Conservation (phyloP, 2,888 invertebrate genomes). For the Allophyes oxyacanthae region DNA sequence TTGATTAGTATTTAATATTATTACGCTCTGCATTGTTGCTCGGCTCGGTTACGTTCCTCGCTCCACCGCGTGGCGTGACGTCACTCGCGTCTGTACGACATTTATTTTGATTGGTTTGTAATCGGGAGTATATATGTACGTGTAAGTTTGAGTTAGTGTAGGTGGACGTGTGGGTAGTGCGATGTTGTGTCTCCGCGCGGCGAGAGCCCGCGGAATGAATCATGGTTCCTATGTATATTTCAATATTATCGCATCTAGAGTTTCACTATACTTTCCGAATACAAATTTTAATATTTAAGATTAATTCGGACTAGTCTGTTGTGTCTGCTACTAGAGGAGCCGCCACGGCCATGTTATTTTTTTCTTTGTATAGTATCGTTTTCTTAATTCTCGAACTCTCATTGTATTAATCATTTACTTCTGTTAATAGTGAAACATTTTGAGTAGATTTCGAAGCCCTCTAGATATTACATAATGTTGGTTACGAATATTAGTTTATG, state of each 20-base stretch:
- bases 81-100: constrained; percentile 60
- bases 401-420: constrained; percentile 70
- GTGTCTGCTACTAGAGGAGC: constrained; percentile 85
- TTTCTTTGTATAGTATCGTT: constrained; percentile 77
- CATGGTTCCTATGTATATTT: constrained; percentile 90
- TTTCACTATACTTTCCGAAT: constrained; percentile 89
- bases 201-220: constrained; percentile 85
- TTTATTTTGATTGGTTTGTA: constrained; percentile 72
- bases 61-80: constrained; percentile 70
- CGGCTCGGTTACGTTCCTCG: constrained; percentile 71
- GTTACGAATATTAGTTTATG: constrained; percentile 84
- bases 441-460: constrained; percentile 70
- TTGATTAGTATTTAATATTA: constrained; percentile 80
- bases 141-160: constrained; percentile 82
- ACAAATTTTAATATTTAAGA: constrained; percentile 90
- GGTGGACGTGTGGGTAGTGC: constrained; percentile 84
- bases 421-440: constrained; percentile 76
- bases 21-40: constrained; percentile 71
- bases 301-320: constrained; percentile 89
- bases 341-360: constrained; percentile 86
- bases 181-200: constrained; percentile 86
- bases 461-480: constrained; percentile 76
- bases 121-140: constrained; percentile 70
- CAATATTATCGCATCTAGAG: constrained; percentile 90
- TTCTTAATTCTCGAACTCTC: constrained; percentile 60